phyloP scores from a whole-genome alignment of 2,888 invertebrate species.

The Atherix ibis region DNA sequence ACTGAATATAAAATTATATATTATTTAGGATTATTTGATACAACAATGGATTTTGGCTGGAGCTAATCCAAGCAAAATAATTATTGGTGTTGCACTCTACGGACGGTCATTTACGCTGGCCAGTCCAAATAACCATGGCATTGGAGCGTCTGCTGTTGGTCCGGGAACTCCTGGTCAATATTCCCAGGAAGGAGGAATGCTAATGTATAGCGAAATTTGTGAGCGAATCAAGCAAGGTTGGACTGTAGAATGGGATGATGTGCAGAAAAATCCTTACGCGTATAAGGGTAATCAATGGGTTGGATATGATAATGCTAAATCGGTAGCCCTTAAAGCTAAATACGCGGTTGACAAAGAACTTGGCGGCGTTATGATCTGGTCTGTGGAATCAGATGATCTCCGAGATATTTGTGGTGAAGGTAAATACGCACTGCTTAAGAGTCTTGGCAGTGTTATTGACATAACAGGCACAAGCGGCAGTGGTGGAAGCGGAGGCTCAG shows the following conservation, averaged over 20 bases:
- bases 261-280: constrained; percentile 26
- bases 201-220: constrained; percentile 37
- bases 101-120: constrained; percentile 30
- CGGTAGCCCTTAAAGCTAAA: constrained; percentile 26
- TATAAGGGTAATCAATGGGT: constrained; percentile 28
- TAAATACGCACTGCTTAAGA: constrained; percentile 34
- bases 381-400: constrained; percentile 44
- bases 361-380: constrained; percentile 45
- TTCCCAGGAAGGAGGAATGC: constrained; percentile 33
- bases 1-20: background rate
- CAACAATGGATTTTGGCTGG: constrained; percentile 27
- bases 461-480: too few relatives aligned
- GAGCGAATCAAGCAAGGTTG: constrained; percentile 15
- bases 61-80: constrained; percentile 23
- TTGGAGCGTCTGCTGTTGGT: constrained; percentile 34
- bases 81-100: constrained; percentile 30
- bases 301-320: constrained; percentile 28
- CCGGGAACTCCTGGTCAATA: constrained; percentile 35
- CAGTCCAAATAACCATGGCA: constrained; percentile 20
- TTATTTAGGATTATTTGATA: constrained; percentile 24
- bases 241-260: constrained; percentile 20
- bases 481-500: too few relatives aligned
- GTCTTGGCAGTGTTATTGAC: constrained; percentile 21
- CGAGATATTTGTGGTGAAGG: constrained; percentile 32
- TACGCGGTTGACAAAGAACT: constrained; percentile 25